These are phyloP conservation scores for Gavia stellata DNA, from an alignment of 2,113 vertebrate genomes.

Conservation along the genomic window DNA sequence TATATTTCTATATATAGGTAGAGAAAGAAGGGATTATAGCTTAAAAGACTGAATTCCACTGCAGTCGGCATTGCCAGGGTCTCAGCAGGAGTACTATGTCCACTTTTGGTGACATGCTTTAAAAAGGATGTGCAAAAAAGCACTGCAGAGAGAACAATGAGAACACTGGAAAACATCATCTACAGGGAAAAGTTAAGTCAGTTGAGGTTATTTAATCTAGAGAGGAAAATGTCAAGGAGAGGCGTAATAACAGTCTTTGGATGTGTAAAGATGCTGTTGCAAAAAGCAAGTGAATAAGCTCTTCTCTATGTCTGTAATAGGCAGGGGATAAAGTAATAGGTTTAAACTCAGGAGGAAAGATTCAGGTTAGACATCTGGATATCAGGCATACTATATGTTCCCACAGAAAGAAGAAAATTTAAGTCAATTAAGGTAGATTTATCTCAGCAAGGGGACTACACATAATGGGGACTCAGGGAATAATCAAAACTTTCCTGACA, in stretches of 20 bases:
- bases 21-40: background rate
- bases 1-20: background rate
- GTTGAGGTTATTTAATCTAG: constrained; percentile 14
- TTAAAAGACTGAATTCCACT: background rate
- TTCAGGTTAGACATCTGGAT: constrained; percentile 4
- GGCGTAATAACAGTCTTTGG: background rate
- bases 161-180: background rate
- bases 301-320: background rate
- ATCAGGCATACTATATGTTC: background rate
- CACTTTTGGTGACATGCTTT: background rate
- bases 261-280: constrained; percentile 2
- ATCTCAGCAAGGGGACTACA: constrained; percentile 4
- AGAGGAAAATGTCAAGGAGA: constrained; percentile 26
- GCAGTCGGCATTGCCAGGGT: background rate
- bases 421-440: constrained; percentile 3
- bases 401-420: background rate
- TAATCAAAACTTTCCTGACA: background rate
- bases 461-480: background rate
- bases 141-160: background rate
- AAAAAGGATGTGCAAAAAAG: background rate
- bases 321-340: background rate
- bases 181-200: constrained; percentile 2
- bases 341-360: constrained; percentile 21
- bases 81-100: background rate
- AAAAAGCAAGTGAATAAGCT: constrained; percentile 12